These are phyloP conservation scores for Hemicentrotus pulcherrimus DNA, from an alignment of 35 echinoderm and acorn worm genomes.

Conservation along the genomic window DNA sequence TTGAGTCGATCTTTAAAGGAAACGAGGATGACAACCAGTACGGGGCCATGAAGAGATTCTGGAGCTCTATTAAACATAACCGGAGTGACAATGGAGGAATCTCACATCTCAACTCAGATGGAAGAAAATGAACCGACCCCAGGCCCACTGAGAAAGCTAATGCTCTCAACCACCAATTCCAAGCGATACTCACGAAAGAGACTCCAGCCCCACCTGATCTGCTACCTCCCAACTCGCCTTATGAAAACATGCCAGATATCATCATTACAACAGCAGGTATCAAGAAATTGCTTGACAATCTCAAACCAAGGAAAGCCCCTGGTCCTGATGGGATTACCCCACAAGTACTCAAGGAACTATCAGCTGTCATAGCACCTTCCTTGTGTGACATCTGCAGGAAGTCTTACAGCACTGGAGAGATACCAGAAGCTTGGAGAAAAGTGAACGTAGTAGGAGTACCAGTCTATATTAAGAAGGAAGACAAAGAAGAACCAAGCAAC, in stretches of 20 bases:
- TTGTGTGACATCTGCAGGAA: too few relatives aligned
- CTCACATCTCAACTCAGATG: background rate
- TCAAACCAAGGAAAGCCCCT: conserved; percentile 41
- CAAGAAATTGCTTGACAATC: conserved; percentile 38
- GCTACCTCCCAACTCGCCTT: background rate
- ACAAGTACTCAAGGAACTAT: background rate
- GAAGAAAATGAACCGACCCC: background rate
- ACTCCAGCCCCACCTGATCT: background rate
- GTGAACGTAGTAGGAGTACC: too few relatives aligned
- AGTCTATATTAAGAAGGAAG: too few relatives aligned
- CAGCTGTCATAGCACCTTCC: background rate
- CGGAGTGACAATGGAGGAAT: background rate
- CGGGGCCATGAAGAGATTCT: conserved; percentile 50
- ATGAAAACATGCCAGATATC: conserved; percentile 38
- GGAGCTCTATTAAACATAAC: conserved; percentile 46
- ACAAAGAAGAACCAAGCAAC: too few relatives aligned
- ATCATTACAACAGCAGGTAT: conserved; percentile 35
- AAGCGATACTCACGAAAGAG: conserved; percentile 29
- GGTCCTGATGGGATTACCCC: conserved; percentile 47
- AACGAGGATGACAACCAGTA: background rate
- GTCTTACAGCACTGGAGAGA: too few relatives aligned
- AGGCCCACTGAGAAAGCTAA: conserved; percentile 51
- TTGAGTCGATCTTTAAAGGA: background rate
- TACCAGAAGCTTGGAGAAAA: too few relatives aligned
- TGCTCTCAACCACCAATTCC: conserved; percentile 37